Conservation (phyloP, 2,113 vertebrate genomes). For the Phyllostomus discolor region DNA sequence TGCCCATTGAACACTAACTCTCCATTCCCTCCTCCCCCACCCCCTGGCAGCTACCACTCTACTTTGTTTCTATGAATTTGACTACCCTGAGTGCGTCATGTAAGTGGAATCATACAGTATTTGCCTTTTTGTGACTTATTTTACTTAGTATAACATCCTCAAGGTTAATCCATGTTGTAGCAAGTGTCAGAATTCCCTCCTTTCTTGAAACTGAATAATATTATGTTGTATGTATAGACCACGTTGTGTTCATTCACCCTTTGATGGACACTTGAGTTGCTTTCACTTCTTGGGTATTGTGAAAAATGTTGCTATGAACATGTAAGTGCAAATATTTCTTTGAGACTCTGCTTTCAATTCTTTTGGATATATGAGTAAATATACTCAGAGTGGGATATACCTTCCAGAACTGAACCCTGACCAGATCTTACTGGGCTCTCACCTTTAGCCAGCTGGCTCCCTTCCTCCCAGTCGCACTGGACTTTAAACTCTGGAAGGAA, state of each 20-base stretch:
- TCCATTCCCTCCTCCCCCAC: no score
- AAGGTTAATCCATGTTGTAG: not conserved
- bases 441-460: not conserved
- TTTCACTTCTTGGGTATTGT: not conserved
- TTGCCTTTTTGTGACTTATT: not conserved
- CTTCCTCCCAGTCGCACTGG: not conserved
- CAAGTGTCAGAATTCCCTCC: not conserved
- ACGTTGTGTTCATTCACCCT: not conserved
- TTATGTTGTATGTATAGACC: not conserved
- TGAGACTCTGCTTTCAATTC: not conserved
- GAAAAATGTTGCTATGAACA: not conserved
- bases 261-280: not conserved
- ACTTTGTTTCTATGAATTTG: not conserved
- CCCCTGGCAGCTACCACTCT: fast-evolving
- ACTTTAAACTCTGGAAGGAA: not conserved
- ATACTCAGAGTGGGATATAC: not conserved
- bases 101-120: not conserved
- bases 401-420: not conserved
- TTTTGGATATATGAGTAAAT: not conserved
- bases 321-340: not conserved
- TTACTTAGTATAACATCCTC: not conserved
- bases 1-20: not conserved
- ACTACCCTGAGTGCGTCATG: not conserved
- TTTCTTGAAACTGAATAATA: not conserved
- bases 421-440: not conserved